Conservation (phyloP, 1,140 invertebrate genomes). For the Anthonomus grandis region DNA sequence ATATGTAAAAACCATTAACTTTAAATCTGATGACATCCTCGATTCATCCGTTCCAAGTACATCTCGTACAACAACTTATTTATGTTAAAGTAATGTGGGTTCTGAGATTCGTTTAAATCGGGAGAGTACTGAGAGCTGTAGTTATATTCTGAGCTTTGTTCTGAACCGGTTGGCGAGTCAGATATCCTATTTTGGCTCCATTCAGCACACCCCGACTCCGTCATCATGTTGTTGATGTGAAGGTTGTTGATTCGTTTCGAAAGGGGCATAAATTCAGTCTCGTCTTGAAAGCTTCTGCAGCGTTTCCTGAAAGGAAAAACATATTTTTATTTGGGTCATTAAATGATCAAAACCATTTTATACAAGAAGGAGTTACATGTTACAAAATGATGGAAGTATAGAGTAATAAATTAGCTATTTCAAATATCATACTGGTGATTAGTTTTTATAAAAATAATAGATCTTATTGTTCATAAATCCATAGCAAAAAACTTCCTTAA, state of each 20-base stretch:
- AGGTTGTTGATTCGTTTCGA: conserved; percentile 77
- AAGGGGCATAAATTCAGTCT: conserved; percentile 70
- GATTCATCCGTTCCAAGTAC: conserved; percentile 57
- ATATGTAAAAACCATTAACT: conserved; percentile 2
- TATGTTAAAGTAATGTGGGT: conserved; percentile 62
- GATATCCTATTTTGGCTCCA: conserved; percentile 32
- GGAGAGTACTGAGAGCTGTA: conserved; percentile 50
- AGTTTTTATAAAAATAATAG: no score
- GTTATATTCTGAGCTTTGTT: conserved; percentile 39
- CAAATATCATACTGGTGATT: no score
- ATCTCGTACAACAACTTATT: conserved; percentile 61
- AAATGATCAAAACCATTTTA: background rate
- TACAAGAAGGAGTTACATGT: no score
- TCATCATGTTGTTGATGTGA: conserved; percentile 59
- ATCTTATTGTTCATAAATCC: no score
- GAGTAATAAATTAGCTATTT: no score
- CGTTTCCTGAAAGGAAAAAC: conserved; percentile 60
- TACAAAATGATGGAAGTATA: no score
- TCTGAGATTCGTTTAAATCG: conserved; percentile 54
- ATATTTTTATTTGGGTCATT: no score
- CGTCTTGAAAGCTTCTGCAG: conserved; percentile 54
- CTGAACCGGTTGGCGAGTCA: conserved; percentile 30
- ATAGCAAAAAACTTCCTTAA: no score
- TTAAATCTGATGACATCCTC: conserved; percentile 41
- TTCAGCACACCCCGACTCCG: conserved; percentile 26